A percentile compares a stretch with the other conserved stretches of the same genome.
Evolutionary conservation across 2,113 vertebrate genomes (phyloP).

Genomic region (Nannobrachium achirus): DNA sequence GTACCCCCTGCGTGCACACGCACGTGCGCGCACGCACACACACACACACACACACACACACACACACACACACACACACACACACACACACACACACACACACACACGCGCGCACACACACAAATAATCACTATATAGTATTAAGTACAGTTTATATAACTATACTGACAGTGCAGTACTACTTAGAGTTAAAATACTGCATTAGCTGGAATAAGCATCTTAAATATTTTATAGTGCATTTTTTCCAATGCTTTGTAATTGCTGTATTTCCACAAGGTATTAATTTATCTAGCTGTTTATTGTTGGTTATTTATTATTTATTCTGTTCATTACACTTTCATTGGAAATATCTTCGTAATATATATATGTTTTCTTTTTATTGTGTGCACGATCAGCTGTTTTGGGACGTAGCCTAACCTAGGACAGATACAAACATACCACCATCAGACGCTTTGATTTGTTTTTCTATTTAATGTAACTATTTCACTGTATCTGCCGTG

Average conservation of each 20-base stretch:
- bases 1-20: slow-evolving; percentile 18
- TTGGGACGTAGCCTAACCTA: too few species aligned
- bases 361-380: too few species aligned
- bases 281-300: neutral
- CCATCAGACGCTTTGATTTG: too few species aligned
- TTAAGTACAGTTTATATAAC: too few species aligned
- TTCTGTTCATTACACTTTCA: neutral
- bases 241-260: neutral
- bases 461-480: too few species aligned
- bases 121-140: neutral
- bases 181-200: neutral
- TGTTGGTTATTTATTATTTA: neutral
- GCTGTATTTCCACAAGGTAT: neutral
- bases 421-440: too few species aligned
- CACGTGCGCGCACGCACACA: slow-evolving; percentile 6
- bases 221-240: neutral
- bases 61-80: slow-evolving; percentile 4
- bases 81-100: slow-evolving; percentile 7
- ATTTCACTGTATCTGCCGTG: too few species aligned
- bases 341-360: too few species aligned
- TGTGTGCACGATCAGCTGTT: too few species aligned
- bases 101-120: neutral
- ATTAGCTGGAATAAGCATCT: neutral
- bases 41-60: slow-evolving; percentile 26
- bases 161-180: neutral